Evolutionary conservation across 2,113 vertebrate genomes (phyloP), one percentile per base, ranked within the genome.

Genomic region (Hiodon tergisus): DNA sequence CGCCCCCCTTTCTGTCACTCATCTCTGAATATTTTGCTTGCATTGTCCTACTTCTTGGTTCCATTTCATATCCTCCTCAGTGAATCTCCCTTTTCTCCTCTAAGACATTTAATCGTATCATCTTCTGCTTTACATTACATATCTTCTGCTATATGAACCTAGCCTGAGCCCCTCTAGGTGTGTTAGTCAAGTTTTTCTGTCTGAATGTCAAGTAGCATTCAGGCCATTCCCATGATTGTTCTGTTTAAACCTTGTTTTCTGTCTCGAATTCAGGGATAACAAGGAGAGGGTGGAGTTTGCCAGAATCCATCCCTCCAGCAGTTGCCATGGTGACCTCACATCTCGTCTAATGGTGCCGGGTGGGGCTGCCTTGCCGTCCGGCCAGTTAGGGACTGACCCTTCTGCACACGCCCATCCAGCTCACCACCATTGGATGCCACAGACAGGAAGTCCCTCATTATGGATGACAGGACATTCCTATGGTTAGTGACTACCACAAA

Each of bases 401-500:
- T 79, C 92, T 0, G 83, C 93, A 80, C 90, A 94, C 3, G 75
- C 87, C 8, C 94, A 97, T 84, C 94, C 95, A 0, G 89, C 95
- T 0, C 96, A 96, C 75, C 89, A 96, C 0, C 95, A 96, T 76
- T 98, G 97, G 96, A 94, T 98, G 90, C 94, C 94, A 83, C 93
- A 95, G 78, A 96, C 94, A 67, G 94, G 95, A 85, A 98, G 95
- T 86, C 95, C 97, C 81, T 98, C 97, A 66, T 82, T 98, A 73
- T 98, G 97, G 97, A 96, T 98, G 95, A 92, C 95, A 69, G 96
- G 96, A 46, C 97, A 96, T 81, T 96, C 97, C 52, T 98, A 98
- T 6, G 94, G 97, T 93, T 69, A 82, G 92, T 89, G 79, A 52
- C 67, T 14, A 4, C 11, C n/a, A 47, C 60, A 46, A 2, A 14